phyloP scores from a whole-genome alignment of 2,797 vertebrate species.

The Sardinella longiceps region DNA sequence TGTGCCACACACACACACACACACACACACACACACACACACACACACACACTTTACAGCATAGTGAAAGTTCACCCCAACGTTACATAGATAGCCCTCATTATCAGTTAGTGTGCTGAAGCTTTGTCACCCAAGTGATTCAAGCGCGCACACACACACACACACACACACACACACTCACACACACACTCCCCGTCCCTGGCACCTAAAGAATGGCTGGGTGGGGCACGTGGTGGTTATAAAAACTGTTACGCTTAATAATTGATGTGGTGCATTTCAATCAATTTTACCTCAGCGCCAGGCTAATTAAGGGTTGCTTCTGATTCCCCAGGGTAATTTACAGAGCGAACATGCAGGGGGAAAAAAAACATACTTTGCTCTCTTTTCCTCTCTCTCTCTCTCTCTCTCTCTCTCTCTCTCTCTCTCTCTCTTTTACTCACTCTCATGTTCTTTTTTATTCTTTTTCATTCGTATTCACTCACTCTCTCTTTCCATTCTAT shows the following conservation, averaged over 20 bases:
- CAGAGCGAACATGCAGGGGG: slow-evolving; percentile 70
- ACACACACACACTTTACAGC: slow-evolving; percentile 49
- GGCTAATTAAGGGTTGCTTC: slow-evolving; percentile 97
- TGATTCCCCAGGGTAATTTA: slow-evolving; percentile 90
- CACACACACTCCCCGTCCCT: slow-evolving; percentile 46
- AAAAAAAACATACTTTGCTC: slow-evolving; percentile 77
- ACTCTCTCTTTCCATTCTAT: not conserved
- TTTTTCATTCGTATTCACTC: slow-evolving; percentile 51
- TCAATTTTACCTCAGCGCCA: slow-evolving; percentile 85
- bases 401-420: slow-evolving; percentile 65
- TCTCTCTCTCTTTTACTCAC: slow-evolving; percentile 65
- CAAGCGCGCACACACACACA: slow-evolving; percentile 24
- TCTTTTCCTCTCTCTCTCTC: too few relatives aligned
- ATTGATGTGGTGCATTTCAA: slow-evolving; percentile 92
- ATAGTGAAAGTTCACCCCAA: slow-evolving; percentile 13
- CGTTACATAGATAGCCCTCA: slow-evolving; percentile 31
- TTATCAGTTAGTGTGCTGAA: slow-evolving; percentile 48
- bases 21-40: not conserved
- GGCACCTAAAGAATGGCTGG: slow-evolving; percentile 71
- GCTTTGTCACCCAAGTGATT: slow-evolving; percentile 59
- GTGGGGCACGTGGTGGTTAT: slow-evolving; percentile 64
- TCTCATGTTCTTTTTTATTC: slow-evolving; percentile 27
- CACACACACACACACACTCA: too few relatives aligned
- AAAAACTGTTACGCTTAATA: slow-evolving; percentile 82
- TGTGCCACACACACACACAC: not conserved